Conservation (phyloP, 2,113 vertebrate species). For the Oreochromis niloticus region DNA sequence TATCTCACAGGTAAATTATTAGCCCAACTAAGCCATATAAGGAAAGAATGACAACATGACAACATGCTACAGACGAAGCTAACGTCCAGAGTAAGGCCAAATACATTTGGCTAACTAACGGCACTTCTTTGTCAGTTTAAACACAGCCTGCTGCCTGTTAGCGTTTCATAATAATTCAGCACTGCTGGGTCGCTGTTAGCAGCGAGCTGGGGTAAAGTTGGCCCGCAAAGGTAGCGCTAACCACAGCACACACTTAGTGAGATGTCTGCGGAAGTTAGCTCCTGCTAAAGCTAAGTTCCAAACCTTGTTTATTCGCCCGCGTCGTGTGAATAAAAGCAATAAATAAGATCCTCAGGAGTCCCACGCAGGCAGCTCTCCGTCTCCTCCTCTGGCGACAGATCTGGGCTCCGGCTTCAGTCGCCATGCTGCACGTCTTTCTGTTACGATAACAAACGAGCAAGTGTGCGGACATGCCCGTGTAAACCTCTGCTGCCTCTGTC, state of each 20-base stretch:
- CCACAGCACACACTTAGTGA: neutral
- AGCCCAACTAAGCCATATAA: constrained; percentile 16
- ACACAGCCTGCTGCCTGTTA: neutral
- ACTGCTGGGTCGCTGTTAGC: neutral
- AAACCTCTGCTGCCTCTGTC: constrained; percentile 63
- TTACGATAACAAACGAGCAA: constrained; percentile 38
- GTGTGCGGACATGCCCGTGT: constrained; percentile 42
- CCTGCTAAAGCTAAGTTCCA: constrained; percentile 49
- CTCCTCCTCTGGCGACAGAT: constrained; percentile 28
- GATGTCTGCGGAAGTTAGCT: constrained; percentile 54
- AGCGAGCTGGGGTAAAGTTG: constrained; percentile 16
- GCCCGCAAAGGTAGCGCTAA: constrained; percentile 13
- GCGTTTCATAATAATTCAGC: neutral
- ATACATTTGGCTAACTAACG: neutral
- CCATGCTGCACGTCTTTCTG: constrained; percentile 62
- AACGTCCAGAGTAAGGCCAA: neutral
- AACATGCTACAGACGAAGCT: constrained; percentile 21
- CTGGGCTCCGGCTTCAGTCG: constrained; percentile 46
- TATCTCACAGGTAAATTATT: neutral
- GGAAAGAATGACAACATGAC: constrained; percentile 23
- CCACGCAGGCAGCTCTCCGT: constrained; percentile 53
- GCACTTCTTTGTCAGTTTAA: neutral
- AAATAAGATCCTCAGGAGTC: constrained; percentile 75
- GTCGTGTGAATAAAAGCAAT: constrained; percentile 75
- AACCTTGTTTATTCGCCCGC: constrained; percentile 77